Conservation (phyloP, 2,113 vertebrate genomes). For the Protomyctophum bolini region DNA sequence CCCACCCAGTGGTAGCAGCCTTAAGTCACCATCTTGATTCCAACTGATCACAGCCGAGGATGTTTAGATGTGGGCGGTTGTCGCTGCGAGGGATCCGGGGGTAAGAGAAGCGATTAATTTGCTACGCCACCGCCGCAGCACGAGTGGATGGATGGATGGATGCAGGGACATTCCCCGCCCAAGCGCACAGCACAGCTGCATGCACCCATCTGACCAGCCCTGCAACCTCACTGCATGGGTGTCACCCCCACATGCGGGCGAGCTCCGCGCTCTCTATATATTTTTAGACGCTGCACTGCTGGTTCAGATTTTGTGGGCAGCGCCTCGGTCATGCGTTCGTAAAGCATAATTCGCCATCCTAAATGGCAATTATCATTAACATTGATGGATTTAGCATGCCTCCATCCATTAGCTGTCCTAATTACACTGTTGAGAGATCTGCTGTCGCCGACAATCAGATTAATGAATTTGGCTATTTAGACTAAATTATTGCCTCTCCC, state of each 20-base stretch:
- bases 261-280: conserved; percentile 28
- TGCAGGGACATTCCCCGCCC: conserved; percentile 17
- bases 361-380: conserved; percentile 79
- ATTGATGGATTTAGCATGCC: conserved; percentile 76
- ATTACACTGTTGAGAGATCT: conserved; percentile 76
- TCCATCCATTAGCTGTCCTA: conserved; percentile 75
- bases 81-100: conserved; percentile 2
- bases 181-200: conserved; percentile 44
- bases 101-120: not conserved
- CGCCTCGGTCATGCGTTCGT: conserved; percentile 45
- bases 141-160: conserved; percentile 14
- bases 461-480: conserved; percentile 78
- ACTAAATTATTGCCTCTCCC: conserved; percentile 60
- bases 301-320: conserved; percentile 51
- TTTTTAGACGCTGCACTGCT: conserved; percentile 65
- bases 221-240: conserved; percentile 35
- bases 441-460: conserved; percentile 75
- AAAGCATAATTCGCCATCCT: conserved; percentile 58
- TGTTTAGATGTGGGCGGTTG: conserved; percentile 58
- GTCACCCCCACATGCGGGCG: conserved; percentile 26
- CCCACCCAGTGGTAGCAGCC: conserved; percentile 39
- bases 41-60: conserved; percentile 53
- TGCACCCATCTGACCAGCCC: conserved; percentile 28
- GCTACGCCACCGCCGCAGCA: too few relatives aligned
- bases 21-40: conserved; percentile 3